Evolutionary conservation across 2,113 vertebrate species (phyloP).

Genomic region (Dolichotis patagonum): DNA sequence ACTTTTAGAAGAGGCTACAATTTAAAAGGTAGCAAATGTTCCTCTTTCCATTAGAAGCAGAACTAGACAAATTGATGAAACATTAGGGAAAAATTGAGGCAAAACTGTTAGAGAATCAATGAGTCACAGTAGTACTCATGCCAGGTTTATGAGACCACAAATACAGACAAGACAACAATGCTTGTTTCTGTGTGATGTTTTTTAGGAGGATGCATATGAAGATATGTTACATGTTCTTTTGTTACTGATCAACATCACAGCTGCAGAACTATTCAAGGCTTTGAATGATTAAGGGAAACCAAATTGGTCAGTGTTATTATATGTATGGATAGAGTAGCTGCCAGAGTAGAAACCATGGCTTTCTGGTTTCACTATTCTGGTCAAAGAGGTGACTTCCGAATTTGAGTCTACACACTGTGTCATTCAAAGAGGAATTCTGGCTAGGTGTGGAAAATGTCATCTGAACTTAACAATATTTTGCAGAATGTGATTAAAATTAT

Average conservation of each 20-base stretch:
- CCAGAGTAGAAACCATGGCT: neutral
- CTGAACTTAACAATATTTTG: neutral
- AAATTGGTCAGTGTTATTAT: neutral
- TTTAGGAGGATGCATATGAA: neutral
- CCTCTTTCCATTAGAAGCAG: neutral
- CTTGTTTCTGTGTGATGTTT: neutral
- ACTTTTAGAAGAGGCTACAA: neutral
- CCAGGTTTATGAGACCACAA: neutral
- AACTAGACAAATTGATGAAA: neutral
- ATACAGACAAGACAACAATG: neutral
- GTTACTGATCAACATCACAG: neutral
- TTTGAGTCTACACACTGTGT: neutral
- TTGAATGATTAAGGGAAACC: neutral
- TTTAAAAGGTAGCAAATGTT: neutral
- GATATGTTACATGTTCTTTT: neutral
- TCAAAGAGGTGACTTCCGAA: neutral
- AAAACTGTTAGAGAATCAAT: neutral
- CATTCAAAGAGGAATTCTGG: neutral
- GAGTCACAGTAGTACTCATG: neutral
- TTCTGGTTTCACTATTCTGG: neutral
- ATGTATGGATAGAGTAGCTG: neutral
- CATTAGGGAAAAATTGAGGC: neutral
- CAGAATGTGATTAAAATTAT: neutral
- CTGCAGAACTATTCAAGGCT: neutral
- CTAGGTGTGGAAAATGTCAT: neutral